phyloP scores from a whole-genome alignment of 53 echinoderm and acorn worm species.

The Stichopus horrens region DNA sequence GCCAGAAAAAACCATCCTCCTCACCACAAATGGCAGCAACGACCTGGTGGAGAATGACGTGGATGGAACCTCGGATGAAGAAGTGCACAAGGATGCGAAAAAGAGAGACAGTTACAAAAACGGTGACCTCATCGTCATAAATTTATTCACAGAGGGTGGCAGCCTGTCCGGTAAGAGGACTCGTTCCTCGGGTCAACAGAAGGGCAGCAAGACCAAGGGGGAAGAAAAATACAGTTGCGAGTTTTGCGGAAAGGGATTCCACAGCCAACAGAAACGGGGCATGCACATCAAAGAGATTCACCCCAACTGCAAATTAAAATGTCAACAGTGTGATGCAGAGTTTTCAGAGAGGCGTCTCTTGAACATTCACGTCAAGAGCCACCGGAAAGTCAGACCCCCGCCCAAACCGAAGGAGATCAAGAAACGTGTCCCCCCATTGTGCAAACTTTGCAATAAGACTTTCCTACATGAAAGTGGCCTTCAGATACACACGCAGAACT shows the following conservation, averaged over 20 bases:
- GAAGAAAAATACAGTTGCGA: conserved; percentile 10
- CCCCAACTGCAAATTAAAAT: conserved; percentile 20
- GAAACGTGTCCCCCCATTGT: conserved; percentile 17
- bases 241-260: conserved; percentile 21
- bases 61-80: not conserved
- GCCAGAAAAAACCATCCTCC: not conserved
- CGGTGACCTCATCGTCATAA: conserved; percentile 47
- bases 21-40: not conserved
- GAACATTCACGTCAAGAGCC: conserved; percentile 12
- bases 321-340: conserved; percentile 23
- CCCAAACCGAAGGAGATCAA: conserved; percentile 18
- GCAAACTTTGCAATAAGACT: conserved; percentile 35
- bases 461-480: conserved; percentile 36
- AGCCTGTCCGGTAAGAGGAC: not conserved
- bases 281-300: conserved; percentile 12
- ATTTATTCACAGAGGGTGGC: conserved; percentile 39
- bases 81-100: not conserved
- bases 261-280: conserved; percentile 22
- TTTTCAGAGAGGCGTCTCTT: conserved; percentile 12
- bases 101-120: conserved; percentile 11
- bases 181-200: not conserved
- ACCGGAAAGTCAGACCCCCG: not conserved
- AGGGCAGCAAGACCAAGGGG: not conserved
- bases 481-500: conserved; percentile 43
- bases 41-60: not conserved